Conservation (phyloP, 2,113 vertebrate species). For the Cavia aperea region DNA sequence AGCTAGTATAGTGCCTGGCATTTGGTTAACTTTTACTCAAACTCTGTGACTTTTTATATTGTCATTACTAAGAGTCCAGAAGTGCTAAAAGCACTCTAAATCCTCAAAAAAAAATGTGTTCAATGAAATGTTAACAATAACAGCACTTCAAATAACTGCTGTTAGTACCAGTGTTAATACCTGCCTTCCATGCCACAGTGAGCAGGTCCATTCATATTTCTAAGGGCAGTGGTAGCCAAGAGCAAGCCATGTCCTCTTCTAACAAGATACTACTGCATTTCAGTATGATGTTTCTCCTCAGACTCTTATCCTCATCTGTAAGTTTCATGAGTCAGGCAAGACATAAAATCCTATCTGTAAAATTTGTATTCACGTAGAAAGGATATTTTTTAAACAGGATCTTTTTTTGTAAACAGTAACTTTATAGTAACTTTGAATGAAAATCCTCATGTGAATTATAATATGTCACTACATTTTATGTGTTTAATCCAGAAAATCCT, state of each 20-base stretch:
- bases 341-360: not conserved
- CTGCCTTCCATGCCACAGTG: not conserved
- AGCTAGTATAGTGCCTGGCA: not conserved
- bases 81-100: not conserved
- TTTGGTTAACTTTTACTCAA: conserved; percentile 17
- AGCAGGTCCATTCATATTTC: not conserved
- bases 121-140: conserved; percentile 15
- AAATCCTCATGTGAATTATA: conserved; percentile 7
- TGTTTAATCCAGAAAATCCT: not conserved
- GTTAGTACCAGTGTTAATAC: not conserved
- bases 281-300: not conserved
- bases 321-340: not conserved
- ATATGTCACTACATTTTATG: not conserved
- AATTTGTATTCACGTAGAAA: conserved; percentile 18
- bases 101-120: not conserved
- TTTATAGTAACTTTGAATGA: conserved; percentile 41
- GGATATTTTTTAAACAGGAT: not conserved
- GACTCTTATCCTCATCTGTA: not conserved
- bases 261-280: not conserved
- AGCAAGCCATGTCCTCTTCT: not conserved
- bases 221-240: not conserved
- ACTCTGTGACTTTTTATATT: not conserved
- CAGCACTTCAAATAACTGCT: not conserved
- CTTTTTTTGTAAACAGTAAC: not conserved
- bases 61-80: not conserved